Evolutionary conservation across 2,888 invertebrate genomes (phyloP), one percentile per base, ranked within the genome.

Genomic region (Aromia moschata): DNA sequence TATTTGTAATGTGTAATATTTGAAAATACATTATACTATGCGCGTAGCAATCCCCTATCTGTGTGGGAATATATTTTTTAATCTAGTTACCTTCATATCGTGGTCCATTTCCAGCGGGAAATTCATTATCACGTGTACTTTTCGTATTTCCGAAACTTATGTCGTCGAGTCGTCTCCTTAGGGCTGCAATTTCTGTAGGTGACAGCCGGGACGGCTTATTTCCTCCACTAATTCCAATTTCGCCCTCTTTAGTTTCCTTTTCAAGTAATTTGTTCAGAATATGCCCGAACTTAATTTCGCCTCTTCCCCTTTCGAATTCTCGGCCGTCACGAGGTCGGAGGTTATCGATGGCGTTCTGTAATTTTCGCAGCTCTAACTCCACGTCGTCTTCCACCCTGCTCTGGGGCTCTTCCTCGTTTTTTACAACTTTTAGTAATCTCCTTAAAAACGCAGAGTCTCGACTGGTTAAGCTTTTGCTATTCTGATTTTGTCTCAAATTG

Each of bases 281-380:
- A 14, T 25, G 38, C 10, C 37, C 10, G 12, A 15, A 4, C 11
- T 37, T 17, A 3, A 12, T 20, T 18, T 11, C 14, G 5, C 20
- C 20, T 10, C 20, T 4, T n/a, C 37, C 37, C 14, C 2, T 2
- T 10, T 11, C 7, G 3, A 47, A 11, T 7, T 43, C 33, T 0
- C 10, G 5, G 7, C 73, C 70, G 33, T 73, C 70, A 54, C 71
- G 74, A 0, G 73, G 70, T 38, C 64, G 65, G 11, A 77, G 52
- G 38, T 62, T 67, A 25, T 73, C 68, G n/a, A 78, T 77, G 1
- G 72, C 75, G 2, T 65, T 56, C 59, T 77, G 71, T 5, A 78
- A 62, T 31, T 65, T 60, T 33, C 60, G 64, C n/a, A 75, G 53
- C 43, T 72, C 70, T n/a, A 52, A 57, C 16, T 67, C 64, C 5